phyloP scores from a whole-genome alignment of 1,140 invertebrate species.

The Spodoptera litura region DNA sequence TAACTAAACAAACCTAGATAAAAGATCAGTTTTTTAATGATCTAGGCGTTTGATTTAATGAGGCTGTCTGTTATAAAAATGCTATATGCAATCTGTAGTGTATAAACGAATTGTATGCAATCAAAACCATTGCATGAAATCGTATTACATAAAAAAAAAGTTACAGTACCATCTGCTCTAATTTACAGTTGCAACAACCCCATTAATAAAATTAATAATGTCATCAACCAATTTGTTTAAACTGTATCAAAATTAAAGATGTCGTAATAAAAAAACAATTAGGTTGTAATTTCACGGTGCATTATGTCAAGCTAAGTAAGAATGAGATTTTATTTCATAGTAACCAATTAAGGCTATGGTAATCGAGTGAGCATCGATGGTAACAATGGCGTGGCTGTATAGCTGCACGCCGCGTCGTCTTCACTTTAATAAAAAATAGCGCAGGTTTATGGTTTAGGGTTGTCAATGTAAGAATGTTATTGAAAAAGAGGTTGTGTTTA shows the following conservation, averaged over 20 bases:
- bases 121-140: background rate
- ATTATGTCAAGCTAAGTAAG: conserved; percentile 2
- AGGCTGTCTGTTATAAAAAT: no score
- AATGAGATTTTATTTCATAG: conserved; percentile 19
- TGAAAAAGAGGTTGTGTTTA: background rate
- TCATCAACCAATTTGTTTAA: background rate
- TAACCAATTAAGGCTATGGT: conserved; percentile 8
- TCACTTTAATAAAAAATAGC: conserved; percentile 19
- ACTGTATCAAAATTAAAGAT: conserved; percentile 13
- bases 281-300: conserved; percentile 12
- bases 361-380: background rate
- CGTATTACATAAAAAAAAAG: background rate
- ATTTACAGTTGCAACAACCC: conserved; percentile 1
- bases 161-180: background rate
- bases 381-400: conserved; percentile 29
- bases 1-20: no score
- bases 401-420: background rate
- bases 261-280: conserved; percentile 24
- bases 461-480: conserved; percentile 7
- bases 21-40: no score
- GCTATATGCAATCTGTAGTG: no score
- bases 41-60: no score
- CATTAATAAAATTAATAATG: conserved; percentile 9
- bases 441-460: conserved; percentile 8
- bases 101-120: no score